These are phyloP conservation scores for Arge pagana DNA, from an alignment of 2,888 invertebrate genomes.

Conservation along the genomic window DNA sequence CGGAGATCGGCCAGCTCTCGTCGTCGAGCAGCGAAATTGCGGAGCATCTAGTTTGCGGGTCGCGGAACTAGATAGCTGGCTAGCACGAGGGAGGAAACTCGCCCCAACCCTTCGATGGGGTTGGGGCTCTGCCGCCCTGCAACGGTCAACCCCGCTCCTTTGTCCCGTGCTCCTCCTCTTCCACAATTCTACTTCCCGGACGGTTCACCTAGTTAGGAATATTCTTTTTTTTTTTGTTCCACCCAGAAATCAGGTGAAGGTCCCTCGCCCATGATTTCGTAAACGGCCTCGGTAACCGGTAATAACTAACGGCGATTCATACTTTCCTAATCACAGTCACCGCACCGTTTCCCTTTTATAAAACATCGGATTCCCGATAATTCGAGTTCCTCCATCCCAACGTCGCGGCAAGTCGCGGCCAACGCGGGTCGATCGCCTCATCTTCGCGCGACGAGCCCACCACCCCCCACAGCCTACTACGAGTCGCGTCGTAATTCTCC, in stretches of 20 bases:
- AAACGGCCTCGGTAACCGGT: slow-evolving; percentile 13
- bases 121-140: too few species aligned
- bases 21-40: too few species aligned
- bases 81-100: too few species aligned
- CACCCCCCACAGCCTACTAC: too few species aligned
- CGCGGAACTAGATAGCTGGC: too few species aligned
- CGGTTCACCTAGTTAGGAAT: slow-evolving; percentile 15
- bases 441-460: not conserved
- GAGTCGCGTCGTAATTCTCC: slow-evolving; percentile 1
- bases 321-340: slow-evolving; percentile 40
- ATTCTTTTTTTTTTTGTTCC: slow-evolving; percentile 1
- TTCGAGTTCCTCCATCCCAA: too few species aligned
- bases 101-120: too few species aligned
- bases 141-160: too few species aligned
- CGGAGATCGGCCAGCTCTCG: too few species aligned
- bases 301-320: slow-evolving; percentile 21
- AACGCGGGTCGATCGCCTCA: not conserved
- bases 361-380: slow-evolving; percentile 17
- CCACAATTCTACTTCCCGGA: slow-evolving; percentile 18
- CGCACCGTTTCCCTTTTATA: slow-evolving; percentile 34
- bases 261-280: slow-evolving; percentile 18
- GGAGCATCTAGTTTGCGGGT: too few species aligned
- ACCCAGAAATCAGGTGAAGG: slow-evolving; percentile 19
- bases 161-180: too few species aligned
- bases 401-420: too few species aligned